Percentiles rank a stretch among this genome's conserved stretches.
Evolutionary conservation across 2,888 invertebrate species (phyloP).

Genomic region (Beris morrisii): DNA sequence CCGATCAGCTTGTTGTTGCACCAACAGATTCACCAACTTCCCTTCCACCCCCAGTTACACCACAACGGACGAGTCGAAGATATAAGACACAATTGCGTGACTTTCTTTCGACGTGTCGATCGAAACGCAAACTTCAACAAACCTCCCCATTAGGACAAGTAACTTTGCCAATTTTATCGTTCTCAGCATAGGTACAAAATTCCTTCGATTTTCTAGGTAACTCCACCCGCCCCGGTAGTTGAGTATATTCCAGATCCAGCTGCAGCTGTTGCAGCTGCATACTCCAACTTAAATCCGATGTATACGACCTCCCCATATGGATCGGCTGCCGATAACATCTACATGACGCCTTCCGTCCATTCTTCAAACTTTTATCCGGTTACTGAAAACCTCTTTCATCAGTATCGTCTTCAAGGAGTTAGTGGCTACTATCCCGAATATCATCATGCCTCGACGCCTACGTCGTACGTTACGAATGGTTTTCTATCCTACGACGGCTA

Average conservation of each 20-base stretch:
- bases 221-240: conserved; percentile 54
- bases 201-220: conserved; percentile 41
- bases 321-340: conserved; percentile 60
- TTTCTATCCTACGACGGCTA: conserved; percentile 68
- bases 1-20: conserved; percentile 71
- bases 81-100: conserved; percentile 93
- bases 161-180: conserved; percentile 44
- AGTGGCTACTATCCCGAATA: conserved; percentile 75
- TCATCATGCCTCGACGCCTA: conserved; percentile 68
- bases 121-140: conserved; percentile 68
- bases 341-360: conserved; percentile 60
- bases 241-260: conserved; percentile 59
- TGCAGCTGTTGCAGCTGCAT: conserved; percentile 73
- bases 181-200: conserved; percentile 22
- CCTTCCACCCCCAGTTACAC: conserved; percentile 63
- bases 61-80: conserved; percentile 81
- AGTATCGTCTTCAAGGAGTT: conserved; percentile 82
- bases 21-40: conserved; percentile 60
- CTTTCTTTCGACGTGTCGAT: conserved; percentile 88
- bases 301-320: conserved; percentile 77
- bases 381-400: conserved; percentile 85
- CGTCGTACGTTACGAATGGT: conserved; percentile 75
- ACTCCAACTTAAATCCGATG: conserved; percentile 76
- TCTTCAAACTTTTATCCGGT: conserved; percentile 74
- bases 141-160: conserved; percentile 56